A percentile compares a stretch with the other conserved stretches of the same genome.
Conservation (phyloP, 2,797 vertebrate genomes). For the Siniperca undulata region DNA sequence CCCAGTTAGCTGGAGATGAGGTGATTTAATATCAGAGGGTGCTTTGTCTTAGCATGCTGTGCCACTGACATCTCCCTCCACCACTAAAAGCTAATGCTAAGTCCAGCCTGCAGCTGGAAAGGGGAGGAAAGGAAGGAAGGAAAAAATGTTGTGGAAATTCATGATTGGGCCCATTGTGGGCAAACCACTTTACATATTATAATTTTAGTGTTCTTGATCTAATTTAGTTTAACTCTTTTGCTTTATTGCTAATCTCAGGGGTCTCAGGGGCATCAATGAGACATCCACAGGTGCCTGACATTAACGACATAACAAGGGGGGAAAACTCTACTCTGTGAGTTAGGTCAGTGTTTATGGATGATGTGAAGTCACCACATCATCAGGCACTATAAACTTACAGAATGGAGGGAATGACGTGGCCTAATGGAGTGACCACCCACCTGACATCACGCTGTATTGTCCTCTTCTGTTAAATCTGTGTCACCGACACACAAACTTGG, state of each 20-base stretch:
- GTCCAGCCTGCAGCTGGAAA: slow-evolving; percentile 25
- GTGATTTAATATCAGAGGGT: slow-evolving; percentile 63
- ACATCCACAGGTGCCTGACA: slow-evolving; percentile 19
- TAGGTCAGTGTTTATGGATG: slow-evolving; percentile 58
- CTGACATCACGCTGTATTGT: slow-evolving; percentile 58
- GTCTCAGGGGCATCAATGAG: background rate
- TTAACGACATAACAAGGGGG: slow-evolving; percentile 21
- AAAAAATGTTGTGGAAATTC: background rate
- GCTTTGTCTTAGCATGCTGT: slow-evolving; percentile 56
- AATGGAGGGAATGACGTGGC: slow-evolving; percentile 58
- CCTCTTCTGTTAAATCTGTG: slow-evolving; percentile 48
- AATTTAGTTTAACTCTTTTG: background rate
- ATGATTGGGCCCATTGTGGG: background rate
- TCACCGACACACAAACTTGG: slow-evolving; percentile 61
- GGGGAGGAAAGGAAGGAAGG: slow-evolving; percentile 4
- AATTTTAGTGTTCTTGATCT: background rate
- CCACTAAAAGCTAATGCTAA: slow-evolving; percentile 30
- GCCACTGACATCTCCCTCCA: slow-evolving; percentile 38
- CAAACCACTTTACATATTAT: slow-evolving; percentile 11
- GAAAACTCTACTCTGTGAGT: slow-evolving; percentile 27
- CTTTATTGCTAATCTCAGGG: background rate
- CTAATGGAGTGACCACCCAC: slow-evolving; percentile 57
- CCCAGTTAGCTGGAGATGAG: slow-evolving; percentile 57
- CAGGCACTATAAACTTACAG: slow-evolving; percentile 24
- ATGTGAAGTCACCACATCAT: slow-evolving; percentile 54